These are phyloP conservation scores for Eumacrocentrus americanus DNA, from an alignment of 2,888 invertebrate genomes.

Conservation along the genomic window DNA sequence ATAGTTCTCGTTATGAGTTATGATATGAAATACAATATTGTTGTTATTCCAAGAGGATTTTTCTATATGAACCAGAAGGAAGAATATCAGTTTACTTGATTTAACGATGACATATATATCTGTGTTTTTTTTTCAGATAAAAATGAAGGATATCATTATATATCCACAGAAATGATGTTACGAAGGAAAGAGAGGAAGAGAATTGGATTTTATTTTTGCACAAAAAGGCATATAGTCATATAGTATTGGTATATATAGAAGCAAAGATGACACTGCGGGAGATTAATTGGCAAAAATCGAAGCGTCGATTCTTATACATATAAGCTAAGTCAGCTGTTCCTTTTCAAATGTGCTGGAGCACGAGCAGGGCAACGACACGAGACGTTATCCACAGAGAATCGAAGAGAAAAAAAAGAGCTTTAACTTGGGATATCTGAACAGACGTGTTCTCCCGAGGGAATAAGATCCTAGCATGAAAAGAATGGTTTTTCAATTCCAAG, in stretches of 20 bases:
- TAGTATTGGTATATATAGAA: background rate
- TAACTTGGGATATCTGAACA: slow-evolving; percentile 5
- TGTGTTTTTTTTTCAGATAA: too few species aligned
- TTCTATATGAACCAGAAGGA: too few species aligned
- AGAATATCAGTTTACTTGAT: background rate
- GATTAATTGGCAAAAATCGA: slow-evolving; percentile 24
- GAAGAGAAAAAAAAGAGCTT: slow-evolving; percentile 11
- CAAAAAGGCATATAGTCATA: background rate
- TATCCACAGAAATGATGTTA: slow-evolving; percentile 11
- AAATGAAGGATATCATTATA: slow-evolving; percentile 5
- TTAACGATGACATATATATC: background rate
- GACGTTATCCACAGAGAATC: background rate
- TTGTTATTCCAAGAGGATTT: too few species aligned
- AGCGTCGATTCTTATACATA: slow-evolving; percentile 18
- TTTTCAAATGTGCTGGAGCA: slow-evolving; percentile 10
- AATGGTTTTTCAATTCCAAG: background rate
- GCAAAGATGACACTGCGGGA: background rate
- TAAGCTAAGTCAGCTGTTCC: slow-evolving; percentile 26
- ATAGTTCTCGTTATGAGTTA: background rate
- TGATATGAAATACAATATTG: background rate
- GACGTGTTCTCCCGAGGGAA: slow-evolving; percentile 18
- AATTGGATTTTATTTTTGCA: too few species aligned
- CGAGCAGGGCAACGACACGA: slow-evolving; percentile 1
- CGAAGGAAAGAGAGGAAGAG: background rate
- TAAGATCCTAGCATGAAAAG: background rate